These are phyloP conservation scores for Dastarcus helophoroides DNA, from an alignment of 2,888 invertebrate genomes.

Conservation along the genomic window DNA sequence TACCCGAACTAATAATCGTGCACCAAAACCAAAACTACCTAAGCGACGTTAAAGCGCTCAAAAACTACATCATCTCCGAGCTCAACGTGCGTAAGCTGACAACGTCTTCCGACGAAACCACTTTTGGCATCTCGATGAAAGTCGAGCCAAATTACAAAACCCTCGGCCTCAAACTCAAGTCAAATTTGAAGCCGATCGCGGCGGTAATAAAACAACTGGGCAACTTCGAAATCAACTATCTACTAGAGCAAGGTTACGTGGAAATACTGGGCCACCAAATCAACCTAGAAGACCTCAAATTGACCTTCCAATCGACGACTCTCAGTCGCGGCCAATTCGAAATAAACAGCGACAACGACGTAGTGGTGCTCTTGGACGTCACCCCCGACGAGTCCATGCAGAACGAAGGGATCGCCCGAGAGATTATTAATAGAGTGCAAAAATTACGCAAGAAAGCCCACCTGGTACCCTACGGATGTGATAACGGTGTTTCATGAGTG, in stretches of 20 bases:
- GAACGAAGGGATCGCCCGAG: conserved; percentile 90
- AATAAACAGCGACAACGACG: conserved; percentile 81
- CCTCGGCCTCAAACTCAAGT: conserved; percentile 79
- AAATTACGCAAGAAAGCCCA: conserved; percentile 91
- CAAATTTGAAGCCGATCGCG: conserved; percentile 79
- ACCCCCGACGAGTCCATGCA: conserved; percentile 81
- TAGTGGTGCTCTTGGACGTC: conserved; percentile 80
- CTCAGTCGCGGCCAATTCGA: conserved; percentile 65
- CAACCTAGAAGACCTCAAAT: conserved; percentile 64
- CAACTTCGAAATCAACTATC: conserved; percentile 67
- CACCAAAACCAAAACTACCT: conserved; percentile 72
- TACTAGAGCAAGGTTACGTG: conserved; percentile 58
- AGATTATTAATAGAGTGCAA: conserved; percentile 92
- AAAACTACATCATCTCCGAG: conserved; percentile 83
- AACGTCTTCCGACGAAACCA: conserved; percentile 78
- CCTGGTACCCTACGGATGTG: conserved; percentile 78
- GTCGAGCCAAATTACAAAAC: conserved; percentile 94
- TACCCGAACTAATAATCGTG: conserved; percentile 91
- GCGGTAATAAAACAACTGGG: conserved; percentile 67
- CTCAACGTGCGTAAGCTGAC: conserved; percentile 81
- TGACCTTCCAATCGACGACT: conserved; percentile 65
- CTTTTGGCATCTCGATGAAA: conserved; percentile 71
- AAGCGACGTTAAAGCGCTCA: conserved; percentile 63
- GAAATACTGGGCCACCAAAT: conserved; percentile 65
- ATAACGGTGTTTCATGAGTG: conserved; percentile 71